These are phyloP conservation scores for Sweltsa coloradensis DNA, from an alignment of 1,140 invertebrate genomes.

Conservation along the genomic window DNA sequence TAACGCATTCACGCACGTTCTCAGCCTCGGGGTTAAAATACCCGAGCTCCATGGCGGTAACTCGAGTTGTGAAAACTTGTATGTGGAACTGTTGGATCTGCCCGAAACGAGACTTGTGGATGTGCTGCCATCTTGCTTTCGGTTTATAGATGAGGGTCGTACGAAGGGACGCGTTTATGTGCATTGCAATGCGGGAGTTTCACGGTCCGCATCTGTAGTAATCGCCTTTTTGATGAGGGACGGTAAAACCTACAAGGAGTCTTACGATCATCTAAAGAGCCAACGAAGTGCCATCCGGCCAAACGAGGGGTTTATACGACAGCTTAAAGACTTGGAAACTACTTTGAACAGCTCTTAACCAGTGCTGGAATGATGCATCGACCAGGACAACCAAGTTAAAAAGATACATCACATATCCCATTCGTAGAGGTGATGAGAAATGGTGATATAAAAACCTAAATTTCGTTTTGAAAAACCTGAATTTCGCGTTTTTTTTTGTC, in stretches of 20 bases:
- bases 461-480: too few relatives aligned
- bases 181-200: constrained; percentile 87
- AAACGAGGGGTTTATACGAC: constrained; percentile 65
- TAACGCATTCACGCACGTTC: constrained; percentile 52
- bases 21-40: constrained; percentile 56
- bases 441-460: too few relatives aligned
- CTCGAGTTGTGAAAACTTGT: constrained; percentile 32
- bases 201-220: constrained; percentile 67
- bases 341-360: too few relatives aligned
- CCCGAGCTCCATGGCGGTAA: constrained; percentile 29
- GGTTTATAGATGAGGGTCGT: constrained; percentile 38
- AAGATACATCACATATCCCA: too few relatives aligned
- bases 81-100: constrained; percentile 51
- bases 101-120: constrained; percentile 47
- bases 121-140: constrained; percentile 36
- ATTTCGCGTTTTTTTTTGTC: too few relatives aligned
- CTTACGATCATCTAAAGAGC: constrained; percentile 52
- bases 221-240: constrained; percentile 72
- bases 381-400: too few relatives aligned
- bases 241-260: constrained; percentile 48
- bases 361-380: too few relatives aligned
- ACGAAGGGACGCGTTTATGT: constrained; percentile 55
- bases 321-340: constrained; percentile 36
- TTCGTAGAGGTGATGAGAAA: too few relatives aligned
- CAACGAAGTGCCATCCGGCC: constrained; percentile 55